Conservation (phyloP, 2,888 invertebrate species). For the Smittia aterrima region DNA sequence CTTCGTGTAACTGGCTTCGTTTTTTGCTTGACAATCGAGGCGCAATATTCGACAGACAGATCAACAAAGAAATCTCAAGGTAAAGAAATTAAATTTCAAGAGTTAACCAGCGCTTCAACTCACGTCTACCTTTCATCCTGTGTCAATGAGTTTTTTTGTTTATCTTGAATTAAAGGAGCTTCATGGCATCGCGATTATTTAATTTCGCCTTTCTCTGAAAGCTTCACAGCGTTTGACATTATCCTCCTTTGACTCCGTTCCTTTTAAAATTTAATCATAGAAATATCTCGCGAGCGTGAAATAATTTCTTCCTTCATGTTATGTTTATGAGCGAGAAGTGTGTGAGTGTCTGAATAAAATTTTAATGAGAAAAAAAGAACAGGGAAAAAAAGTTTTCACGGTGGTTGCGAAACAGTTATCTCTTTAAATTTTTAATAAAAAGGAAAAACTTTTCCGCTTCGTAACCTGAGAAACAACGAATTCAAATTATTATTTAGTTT, state of each 20-base stretch:
- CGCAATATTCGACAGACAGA: too few relatives aligned
- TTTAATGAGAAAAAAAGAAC: conserved; percentile 15
- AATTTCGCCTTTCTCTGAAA: too few relatives aligned
- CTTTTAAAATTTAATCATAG: conserved; percentile 1
- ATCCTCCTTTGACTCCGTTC: not conserved
- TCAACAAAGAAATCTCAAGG: too few relatives aligned
- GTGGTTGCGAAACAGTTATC: not conserved
- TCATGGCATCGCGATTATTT: too few relatives aligned
- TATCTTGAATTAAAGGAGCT: too few relatives aligned
- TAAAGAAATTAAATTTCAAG: not conserved
- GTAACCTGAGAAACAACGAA: not conserved
- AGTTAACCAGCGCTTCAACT: too few relatives aligned
- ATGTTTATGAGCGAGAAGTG: not conserved
- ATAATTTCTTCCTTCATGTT: not conserved
- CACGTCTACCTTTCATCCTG: too few relatives aligned
- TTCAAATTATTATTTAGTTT: not conserved
- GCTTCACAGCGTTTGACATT: too few relatives aligned
- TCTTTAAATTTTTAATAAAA: conserved; percentile 13
- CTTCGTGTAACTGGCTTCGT: not conserved
- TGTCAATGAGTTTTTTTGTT: too few relatives aligned
- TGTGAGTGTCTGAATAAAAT: conserved; percentile 23
- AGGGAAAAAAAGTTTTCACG: not conserved
- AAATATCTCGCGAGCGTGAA: not conserved
- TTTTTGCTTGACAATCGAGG: too few relatives aligned
- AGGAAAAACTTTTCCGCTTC: not conserved